Evolutionary conservation across 1,140 invertebrate genomes (phyloP), one percentile per base, ranked within the genome.

Genomic region (Ylistrum balloti): DNA sequence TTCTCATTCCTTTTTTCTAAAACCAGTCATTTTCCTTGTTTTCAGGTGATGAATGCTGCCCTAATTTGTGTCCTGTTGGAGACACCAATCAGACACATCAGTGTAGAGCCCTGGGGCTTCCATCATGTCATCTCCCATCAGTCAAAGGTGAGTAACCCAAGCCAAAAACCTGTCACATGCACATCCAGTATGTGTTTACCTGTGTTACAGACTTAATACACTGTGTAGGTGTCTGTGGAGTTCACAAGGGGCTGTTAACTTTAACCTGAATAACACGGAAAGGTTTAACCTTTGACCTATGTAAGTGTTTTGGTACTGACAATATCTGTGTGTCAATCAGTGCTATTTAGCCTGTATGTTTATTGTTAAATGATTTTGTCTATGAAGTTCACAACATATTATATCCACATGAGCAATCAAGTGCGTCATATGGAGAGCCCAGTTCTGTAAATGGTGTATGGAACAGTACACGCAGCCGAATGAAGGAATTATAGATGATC

Each of bases 241-340:
- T 74, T 74, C 56, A 74, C 56, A 28, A 11, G n/a, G 22, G n/a
- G 9, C 56, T n/a, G 17, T 74, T 74, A 74, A 22, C 56, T 74
- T 74, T 74, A 74, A 74, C 56, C 56, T 74, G 2, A 38, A 11
- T 28, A n/a, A 22, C 17, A 74, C 35, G 13, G 35, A 38, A 38
- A 13, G 35, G 13, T 38, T 38, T 38, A 28, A 74, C 56, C 56
- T 74, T 74, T 74, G 56, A 74, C 56, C 56, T 74, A 3, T 28
- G 56, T 74, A 74, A 74, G 56, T 74, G 56, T 74, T 74, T 74
- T 74, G 56, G 56, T 74, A 74, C 56, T 74, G 56, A 74, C 56
- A 74, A 74, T 74, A 74, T 74, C 56, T 17, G 2, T 74, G 56
- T 74, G 0, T 74, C 5, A 74, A 74, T 74, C 56, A 28, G 56